Percentiles rank a stretch among this genome's conserved stretches.
These are phyloP conservation scores for Intellagama lesueurii DNA, from an alignment of 2,797 vertebrate species.

Conservation along the genomic window DNA sequence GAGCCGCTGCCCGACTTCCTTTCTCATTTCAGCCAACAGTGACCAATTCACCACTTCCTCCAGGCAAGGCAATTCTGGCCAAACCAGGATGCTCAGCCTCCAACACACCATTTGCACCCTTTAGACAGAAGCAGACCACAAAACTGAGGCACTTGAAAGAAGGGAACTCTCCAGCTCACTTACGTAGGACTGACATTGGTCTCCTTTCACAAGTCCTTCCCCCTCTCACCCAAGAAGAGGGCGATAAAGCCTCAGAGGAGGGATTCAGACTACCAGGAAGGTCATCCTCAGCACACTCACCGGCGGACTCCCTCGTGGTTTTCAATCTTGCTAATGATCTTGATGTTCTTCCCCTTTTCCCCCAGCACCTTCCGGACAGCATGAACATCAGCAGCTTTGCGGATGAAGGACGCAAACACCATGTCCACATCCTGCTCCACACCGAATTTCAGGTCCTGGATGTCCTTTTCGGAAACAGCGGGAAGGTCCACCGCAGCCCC, in stretches of 20 bases:
- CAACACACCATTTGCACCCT: neutral
- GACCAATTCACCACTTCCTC: neutral
- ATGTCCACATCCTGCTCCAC: slow-evolving; percentile 94
- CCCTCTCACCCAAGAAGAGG: neutral
- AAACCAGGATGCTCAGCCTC: neutral
- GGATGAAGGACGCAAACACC: slow-evolving; percentile 98
- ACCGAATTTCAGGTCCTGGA: slow-evolving; percentile 92
- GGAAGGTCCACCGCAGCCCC: slow-evolving; percentile 95
- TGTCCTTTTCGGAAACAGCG: slow-evolving; percentile 93
- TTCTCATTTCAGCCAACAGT: too few relatives aligned
- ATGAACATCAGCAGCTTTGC: slow-evolving; percentile 93
- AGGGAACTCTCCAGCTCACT: neutral
- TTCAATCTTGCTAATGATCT: slow-evolving; percentile 99
- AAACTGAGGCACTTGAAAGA: neutral
- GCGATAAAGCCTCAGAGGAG: neutral
- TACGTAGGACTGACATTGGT: neutral
- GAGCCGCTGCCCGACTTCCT: too few relatives aligned
- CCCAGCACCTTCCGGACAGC: slow-evolving; percentile 92
- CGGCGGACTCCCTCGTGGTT: slow-evolving; percentile 97
- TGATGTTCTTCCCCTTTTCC: slow-evolving; percentile 96
- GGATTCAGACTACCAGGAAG: neutral
- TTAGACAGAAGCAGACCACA: neutral
- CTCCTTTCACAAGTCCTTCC: too few relatives aligned
- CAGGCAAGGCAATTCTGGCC: neutral
- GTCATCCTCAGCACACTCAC: slow-evolving; percentile 67